Conservation (phyloP, 1,140 invertebrate species). For the Euglossa dilemma region DNA sequence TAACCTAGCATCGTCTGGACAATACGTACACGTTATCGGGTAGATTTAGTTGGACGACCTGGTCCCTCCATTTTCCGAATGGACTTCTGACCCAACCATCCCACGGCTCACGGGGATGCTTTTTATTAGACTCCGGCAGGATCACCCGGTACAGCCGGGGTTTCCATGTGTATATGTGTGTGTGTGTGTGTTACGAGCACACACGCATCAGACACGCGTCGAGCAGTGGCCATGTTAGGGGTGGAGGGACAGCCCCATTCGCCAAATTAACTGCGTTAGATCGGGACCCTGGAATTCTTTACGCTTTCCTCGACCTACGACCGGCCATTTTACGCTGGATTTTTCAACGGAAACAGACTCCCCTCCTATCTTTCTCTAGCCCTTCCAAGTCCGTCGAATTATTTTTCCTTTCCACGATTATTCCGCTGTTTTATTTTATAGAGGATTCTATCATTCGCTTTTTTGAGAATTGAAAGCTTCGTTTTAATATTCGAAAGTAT, state of each 20-base stretch:
- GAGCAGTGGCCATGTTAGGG: slow-evolving; percentile 75
- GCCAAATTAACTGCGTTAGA: slow-evolving; percentile 81
- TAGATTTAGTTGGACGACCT: slow-evolving; percentile 81
- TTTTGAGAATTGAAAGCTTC: no score
- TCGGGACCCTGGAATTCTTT: slow-evolving; percentile 75
- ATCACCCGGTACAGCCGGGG: slow-evolving; percentile 74
- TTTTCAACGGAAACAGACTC: slow-evolving; percentile 61
- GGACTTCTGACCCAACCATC: slow-evolving; percentile 81
- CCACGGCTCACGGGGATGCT: slow-evolving; percentile 76
- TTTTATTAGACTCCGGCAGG: slow-evolving; percentile 81
- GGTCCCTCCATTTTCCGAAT: slow-evolving; percentile 82
- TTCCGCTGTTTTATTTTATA: slow-evolving; percentile 57
- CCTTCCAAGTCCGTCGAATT: slow-evolving; percentile 16
- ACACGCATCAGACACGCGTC: not conserved
- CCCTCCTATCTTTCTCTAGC: slow-evolving; percentile 16
- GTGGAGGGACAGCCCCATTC: slow-evolving; percentile 77
- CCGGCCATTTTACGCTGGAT: slow-evolving; percentile 78
- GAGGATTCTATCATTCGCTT: not conserved
- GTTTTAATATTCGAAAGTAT: no score
- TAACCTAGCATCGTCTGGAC: slow-evolving; percentile 57
- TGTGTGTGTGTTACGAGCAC: slow-evolving; percentile 21
- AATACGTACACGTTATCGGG: slow-evolving; percentile 79
- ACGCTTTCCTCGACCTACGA: slow-evolving; percentile 71
- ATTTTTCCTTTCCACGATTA: slow-evolving; percentile 47
- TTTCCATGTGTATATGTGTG: no score